Percentiles rank a stretch among this genome's conserved stretches.
phyloP scores from a whole-genome alignment of 2,113 vertebrate species.

The human (Homo sapiens) region DNA sequence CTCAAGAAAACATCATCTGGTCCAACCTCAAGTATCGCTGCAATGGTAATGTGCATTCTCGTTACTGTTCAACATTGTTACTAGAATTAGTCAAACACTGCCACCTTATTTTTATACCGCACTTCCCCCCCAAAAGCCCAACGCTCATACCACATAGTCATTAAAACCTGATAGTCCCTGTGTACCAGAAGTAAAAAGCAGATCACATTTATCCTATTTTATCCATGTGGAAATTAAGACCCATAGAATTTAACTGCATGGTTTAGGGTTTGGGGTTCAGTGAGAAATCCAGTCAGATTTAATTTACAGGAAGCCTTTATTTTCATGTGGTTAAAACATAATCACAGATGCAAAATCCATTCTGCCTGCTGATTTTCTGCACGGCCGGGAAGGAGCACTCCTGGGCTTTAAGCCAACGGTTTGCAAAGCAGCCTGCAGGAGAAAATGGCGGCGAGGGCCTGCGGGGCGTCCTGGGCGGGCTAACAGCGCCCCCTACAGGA shows the following conservation, averaged over 20 bases:
- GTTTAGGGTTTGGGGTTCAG: not conserved
- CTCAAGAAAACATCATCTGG: constrained; percentile 99
- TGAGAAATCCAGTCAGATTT: constrained; percentile 41
- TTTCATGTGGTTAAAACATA: constrained; percentile 14
- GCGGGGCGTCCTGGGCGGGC: not conserved
- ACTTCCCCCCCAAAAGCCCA: not conserved
- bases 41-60: constrained; percentile 89
- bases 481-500: constrained; percentile 27
- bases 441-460: not conserved
- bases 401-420: constrained; percentile 5
- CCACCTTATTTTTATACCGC: not conserved
- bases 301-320: constrained; percentile 50
- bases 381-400: not conserved
- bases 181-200: not conserved
- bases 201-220: not conserved
- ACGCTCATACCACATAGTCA: not conserved
- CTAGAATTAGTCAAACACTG: not conserved
- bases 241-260: constrained; percentile 30
- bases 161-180: not conserved
- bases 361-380: constrained; percentile 42
- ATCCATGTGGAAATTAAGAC: constrained; percentile 35
- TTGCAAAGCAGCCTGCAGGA: not conserved
- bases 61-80: not conserved
- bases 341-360: constrained; percentile 38
- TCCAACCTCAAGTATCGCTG: constrained; percentile 98